Evolutionary conservation across 2,797 vertebrate species (phyloP).

Genomic region (Carapus acus): DNA sequence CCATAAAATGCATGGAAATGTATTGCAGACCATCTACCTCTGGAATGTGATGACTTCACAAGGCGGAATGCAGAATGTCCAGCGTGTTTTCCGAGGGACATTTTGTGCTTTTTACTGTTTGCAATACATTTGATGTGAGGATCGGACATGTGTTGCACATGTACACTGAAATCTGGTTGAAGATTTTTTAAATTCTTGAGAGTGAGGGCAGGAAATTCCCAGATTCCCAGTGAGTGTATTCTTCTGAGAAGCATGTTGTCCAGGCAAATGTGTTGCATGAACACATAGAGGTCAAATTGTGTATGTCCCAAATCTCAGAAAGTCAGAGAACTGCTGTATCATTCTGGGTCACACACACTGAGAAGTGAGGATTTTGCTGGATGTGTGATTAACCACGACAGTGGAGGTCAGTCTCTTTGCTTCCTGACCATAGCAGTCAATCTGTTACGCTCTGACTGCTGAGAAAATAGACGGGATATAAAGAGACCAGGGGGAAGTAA

Average conservation of each 20-base stretch:
- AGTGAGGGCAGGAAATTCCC: conserved; percentile 2
- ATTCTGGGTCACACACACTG: background rate
- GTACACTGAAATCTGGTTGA: conserved; percentile 6
- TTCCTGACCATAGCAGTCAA: conserved; percentile 38
- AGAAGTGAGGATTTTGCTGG: conserved; percentile 12
- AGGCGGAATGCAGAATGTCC: no score
- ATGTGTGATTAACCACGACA: conserved; percentile 30
- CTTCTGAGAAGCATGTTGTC: conserved; percentile 3
- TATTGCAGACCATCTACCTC: background rate
- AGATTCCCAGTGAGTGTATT: conserved; percentile 1
- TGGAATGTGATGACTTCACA: background rate
- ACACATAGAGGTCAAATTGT: background rate
- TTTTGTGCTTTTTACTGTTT: conserved; percentile 28
- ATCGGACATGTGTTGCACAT: conserved; percentile 1
- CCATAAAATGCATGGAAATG: conserved; percentile 17
- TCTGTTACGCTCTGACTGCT: conserved; percentile 25
- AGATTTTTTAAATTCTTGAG: conserved; percentile 13
- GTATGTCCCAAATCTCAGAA: background rate
- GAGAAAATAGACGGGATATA: conserved; percentile 49
- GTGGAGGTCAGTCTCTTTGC: conserved; percentile 47
- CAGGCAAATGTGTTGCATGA: background rate
- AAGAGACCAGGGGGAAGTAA: conserved; percentile 41
- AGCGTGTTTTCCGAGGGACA: conserved; percentile 3
- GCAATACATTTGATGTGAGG: conserved; percentile 12
- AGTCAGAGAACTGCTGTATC: background rate